Base-by-base conservation (phyloP, 2,888 invertebrate genomes). In the Drosophila multiciliata region DNA sequence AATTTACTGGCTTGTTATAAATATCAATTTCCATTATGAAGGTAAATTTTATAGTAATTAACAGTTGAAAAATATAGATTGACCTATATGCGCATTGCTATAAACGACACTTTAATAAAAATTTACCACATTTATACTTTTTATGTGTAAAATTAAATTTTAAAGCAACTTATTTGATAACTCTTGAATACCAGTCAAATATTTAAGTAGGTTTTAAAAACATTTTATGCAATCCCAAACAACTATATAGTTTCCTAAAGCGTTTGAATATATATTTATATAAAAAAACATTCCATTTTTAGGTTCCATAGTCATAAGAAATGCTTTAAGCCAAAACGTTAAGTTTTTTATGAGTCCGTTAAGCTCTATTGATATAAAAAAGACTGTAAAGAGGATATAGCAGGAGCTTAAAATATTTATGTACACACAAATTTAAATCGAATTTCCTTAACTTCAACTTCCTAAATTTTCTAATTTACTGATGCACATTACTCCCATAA, bases 181-280 rank as follows among this genome's bases (percentile, higher is more conserved):
- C 26, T 68, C 60, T 36, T 52, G 67, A 42, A 20, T 72, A n/a
- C 63, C 52, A 40, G 33, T 33, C 45, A 68, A 61, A 6, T 53
- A 73, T 42, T 33, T 40, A 40, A 61, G 65, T 58, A 11, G 40
- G 58, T 38, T 26, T 23, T 23, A 35, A 36, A 11, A 29, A 23
- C 11, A 60, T 4, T 20, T 29, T 3, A 29, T n/a, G 11, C 9
- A 17, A 17, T 26, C 17, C 49, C 15, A 2, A 3, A 15, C 12
- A 23, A 7, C 7, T 17, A 9, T 6, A 45, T 12, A 4, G 12
- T 52, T 49, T 7, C 6, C 15, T 49, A 15, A 5, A 53, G 60
- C 59, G 65, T 61, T 64, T 7, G 58, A 61, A 15, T 45, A 32
- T 35, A 58, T 69, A 11, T 73, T 55, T 29, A 38, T 38, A n/a